phyloP scores from a whole-genome alignment of 1,140 invertebrate genomes.

The Saxidomus purpurata region DNA sequence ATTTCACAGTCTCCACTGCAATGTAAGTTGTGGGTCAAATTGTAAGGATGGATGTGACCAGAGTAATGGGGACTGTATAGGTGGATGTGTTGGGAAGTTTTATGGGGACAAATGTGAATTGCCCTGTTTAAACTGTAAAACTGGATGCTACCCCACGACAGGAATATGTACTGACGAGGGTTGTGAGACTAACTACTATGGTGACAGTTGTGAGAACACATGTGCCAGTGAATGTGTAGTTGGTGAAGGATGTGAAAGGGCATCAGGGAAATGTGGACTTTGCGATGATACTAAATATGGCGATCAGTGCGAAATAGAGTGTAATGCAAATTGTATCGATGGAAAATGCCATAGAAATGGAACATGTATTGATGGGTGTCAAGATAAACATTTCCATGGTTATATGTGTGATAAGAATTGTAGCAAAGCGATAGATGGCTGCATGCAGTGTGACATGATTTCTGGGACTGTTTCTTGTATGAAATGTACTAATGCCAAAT shows the following conservation, averaged over 20 bases:
- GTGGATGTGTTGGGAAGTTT: constrained; percentile 14
- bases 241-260: constrained; percentile 8
- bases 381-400: neutral
- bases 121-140: neutral
- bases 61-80: neutral
- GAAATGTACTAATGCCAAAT: constrained; percentile 1
- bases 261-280: neutral
- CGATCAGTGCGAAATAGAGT: neutral
- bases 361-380: neutral
- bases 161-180: constrained; percentile 8
- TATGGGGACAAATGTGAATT: constrained; percentile 9
- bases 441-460: neutral
- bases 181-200: neutral
- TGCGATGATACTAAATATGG: constrained; percentile 8
- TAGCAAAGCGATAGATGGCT: neutral
- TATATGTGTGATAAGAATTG: neutral
- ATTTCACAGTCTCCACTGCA: neutral
- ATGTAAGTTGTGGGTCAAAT: neutral
- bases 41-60: constrained; percentile 1
- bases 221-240: neutral
- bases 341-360: constrained; percentile 22
- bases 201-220: neutral
- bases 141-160: neutral
- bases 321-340: constrained; percentile 27
- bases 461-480: neutral